Evolutionary conservation across 1,140 invertebrate genomes (phyloP), one percentile per base, ranked within the genome.

Genomic region (Andrena cerasifolii): DNA sequence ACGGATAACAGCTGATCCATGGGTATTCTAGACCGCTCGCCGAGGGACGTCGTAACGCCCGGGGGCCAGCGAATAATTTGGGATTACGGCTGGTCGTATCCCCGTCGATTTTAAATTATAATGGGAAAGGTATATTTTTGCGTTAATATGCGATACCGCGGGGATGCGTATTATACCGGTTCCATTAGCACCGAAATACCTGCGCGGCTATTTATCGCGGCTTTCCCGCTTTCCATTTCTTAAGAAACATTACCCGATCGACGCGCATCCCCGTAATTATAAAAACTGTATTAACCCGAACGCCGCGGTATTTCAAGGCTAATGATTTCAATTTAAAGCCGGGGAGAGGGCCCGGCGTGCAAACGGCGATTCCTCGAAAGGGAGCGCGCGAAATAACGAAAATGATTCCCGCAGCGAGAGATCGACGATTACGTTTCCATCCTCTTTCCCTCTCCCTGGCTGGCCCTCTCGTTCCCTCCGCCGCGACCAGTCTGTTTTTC

Each of bases 391-490:
- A 83, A 83, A 83, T 84, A 83, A 83, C 81, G 66, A 80, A n/a
- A 80, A 83, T 75, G 72, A 84, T 70, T 80, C 78, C 83, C 81
- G 61, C 83, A 84, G 82, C 82, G 68, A 84, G 82, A 74, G 78
- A 80, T 83, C 77, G 56, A 76, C 76, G 77, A 84, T 84, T 79
- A 82, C 80, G 74, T 83, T 79, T 79, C 71, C 67, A 49, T 75
- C 62, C 45, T 72, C 53, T 43, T 65, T 26, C 53, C 31, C 36
- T 31, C 47, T n/a, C 36, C 16, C 62, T 54, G 18, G 2, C 31
- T 59, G 18, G 8, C 1, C 8, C 28, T 2, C 16, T 24, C 63
- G 45, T 61, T 63, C 56, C 10, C 47, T 53, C 51, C 0, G 56
- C 56, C 18, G 31, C 4, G 33, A 61, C 58, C 18, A 61, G 33